A percentile compares a stretch with the other conserved stretches of the same genome.
phyloP scores from a whole-genome alignment of 2,113 vertebrate species.

The Nycticryphes semicollaris region DNA sequence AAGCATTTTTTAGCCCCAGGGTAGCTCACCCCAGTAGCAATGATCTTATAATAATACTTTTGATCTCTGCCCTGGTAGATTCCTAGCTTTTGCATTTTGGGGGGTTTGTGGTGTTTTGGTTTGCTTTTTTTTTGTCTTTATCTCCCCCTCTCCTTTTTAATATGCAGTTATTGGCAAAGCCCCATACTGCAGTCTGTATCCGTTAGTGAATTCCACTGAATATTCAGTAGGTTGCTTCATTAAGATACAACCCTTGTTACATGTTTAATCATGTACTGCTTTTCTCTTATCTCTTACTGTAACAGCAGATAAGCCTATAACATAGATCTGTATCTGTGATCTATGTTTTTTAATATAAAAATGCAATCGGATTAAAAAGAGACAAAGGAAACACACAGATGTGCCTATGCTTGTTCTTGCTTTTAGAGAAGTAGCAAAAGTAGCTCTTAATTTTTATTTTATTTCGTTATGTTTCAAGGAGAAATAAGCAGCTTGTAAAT shows the following conservation, averaged over 20 bases:
- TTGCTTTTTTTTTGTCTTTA: neutral
- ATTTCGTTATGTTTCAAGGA: slow-evolving; percentile 7
- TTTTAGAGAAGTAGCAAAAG: neutral
- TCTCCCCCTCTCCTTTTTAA: neutral
- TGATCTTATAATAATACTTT: neutral
- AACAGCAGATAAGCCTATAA: neutral
- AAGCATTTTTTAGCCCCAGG: neutral
- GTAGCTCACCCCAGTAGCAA: neutral
- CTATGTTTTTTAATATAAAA: slow-evolving; percentile 21
- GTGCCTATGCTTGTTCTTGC: neutral
- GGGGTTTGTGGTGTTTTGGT: too few species aligned
- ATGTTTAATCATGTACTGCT: slow-evolving; percentile 27
- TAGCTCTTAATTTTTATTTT: slow-evolving; percentile 41
- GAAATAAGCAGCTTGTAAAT: slow-evolving; percentile 66
- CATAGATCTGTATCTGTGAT: neutral
- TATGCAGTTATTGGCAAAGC: slow-evolving; percentile 7
- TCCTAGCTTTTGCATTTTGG: neutral
- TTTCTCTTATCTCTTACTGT: slow-evolving; percentile 27
- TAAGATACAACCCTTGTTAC: slow-evolving; percentile 39
- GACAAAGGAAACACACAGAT: neutral
- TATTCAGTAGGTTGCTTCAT: slow-evolving; percentile 43
- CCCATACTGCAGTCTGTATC: neutral
- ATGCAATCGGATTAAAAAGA: neutral
- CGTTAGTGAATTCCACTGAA: neutral
- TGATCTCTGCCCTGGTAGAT: slow-evolving; percentile 11